Percentiles rank a stretch among this genome's conserved stretches.
Conservation (phyloP, 2,888 invertebrate genomes). For the Mesochorus sp. region DNA sequence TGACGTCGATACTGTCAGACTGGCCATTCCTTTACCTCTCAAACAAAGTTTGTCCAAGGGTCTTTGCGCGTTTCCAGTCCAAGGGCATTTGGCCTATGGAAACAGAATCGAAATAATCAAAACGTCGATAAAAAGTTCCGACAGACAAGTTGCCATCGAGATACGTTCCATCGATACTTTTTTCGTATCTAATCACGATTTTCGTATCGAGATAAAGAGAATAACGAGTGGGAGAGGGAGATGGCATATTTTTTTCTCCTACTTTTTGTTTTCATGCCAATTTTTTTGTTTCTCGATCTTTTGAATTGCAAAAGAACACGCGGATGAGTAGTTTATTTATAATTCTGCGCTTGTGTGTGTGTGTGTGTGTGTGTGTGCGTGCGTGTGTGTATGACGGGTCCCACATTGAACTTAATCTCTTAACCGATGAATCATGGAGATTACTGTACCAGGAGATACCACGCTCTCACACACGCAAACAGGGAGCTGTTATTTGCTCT, state of each 20-base stretch:
- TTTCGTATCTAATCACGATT: constrained; percentile 27
- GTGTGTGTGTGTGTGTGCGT: too few relatives aligned
- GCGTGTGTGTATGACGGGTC: constrained; percentile 36
- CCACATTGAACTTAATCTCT: constrained; percentile 61
- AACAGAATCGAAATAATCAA: background rate
- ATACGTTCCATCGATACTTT: background rate
- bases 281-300: too few relatives aligned
- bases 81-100: constrained; percentile 52
- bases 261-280: too few relatives aligned
- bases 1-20: constrained; percentile 78
- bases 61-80: constrained; percentile 57
- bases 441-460: constrained; percentile 62
- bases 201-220: background rate
- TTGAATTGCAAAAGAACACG: background rate
- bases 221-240: too few relatives aligned
- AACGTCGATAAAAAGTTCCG: too few relatives aligned
- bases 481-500: constrained; percentile 24
- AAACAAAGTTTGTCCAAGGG: constrained; percentile 29
- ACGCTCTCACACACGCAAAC: constrained; percentile 12
- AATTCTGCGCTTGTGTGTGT: too few relatives aligned
- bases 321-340: constrained; percentile 30
- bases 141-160: background rate
- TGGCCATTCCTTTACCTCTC: constrained; percentile 77
- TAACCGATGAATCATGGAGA: constrained; percentile 69
- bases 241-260: too few relatives aligned